Percentiles rank a stretch among this genome's conserved stretches.
phyloP scores from a whole-genome alignment of 1,140 invertebrate species.

The Diachasma alloeum region DNA sequence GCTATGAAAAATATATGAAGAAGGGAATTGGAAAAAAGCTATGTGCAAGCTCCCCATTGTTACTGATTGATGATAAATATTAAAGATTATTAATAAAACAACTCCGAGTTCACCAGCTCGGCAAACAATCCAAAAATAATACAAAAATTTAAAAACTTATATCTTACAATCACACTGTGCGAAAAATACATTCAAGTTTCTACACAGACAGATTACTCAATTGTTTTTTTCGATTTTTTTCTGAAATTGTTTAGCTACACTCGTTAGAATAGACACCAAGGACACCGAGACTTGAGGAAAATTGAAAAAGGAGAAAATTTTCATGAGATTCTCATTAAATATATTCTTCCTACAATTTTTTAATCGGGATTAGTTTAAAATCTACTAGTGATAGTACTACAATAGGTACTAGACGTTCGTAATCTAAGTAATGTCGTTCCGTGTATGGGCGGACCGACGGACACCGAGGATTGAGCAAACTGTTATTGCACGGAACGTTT shows the following conservation, averaged over 20 bases:
- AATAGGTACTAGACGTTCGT: constrained; percentile 12
- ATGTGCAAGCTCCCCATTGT: too few relatives aligned
- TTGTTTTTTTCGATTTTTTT: constrained; percentile 12
- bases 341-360: constrained; percentile 1
- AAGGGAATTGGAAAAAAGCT: too few relatives aligned
- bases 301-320: constrained; percentile 47
- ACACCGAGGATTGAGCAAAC: constrained; percentile 63
- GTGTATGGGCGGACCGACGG: constrained; percentile 60
- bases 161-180: constrained; percentile 50
- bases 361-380: constrained; percentile 17
- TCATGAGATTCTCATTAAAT: constrained; percentile 17
- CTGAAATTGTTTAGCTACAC: neutral
- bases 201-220: constrained; percentile 35
- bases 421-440: constrained; percentile 52
- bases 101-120: neutral
- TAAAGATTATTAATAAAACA: neutral
- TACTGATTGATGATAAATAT: neutral
- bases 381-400: constrained; percentile 11
- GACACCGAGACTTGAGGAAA: constrained; percentile 58
- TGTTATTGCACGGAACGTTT: constrained; percentile 52
- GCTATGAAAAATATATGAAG: too few relatives aligned
- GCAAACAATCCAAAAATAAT: neutral
- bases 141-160: neutral
- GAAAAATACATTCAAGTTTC: constrained; percentile 40
- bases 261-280: constrained; percentile 52